Evolutionary conservation across 2,888 invertebrate genomes (phyloP).

Genomic region (Alitta virens): DNA sequence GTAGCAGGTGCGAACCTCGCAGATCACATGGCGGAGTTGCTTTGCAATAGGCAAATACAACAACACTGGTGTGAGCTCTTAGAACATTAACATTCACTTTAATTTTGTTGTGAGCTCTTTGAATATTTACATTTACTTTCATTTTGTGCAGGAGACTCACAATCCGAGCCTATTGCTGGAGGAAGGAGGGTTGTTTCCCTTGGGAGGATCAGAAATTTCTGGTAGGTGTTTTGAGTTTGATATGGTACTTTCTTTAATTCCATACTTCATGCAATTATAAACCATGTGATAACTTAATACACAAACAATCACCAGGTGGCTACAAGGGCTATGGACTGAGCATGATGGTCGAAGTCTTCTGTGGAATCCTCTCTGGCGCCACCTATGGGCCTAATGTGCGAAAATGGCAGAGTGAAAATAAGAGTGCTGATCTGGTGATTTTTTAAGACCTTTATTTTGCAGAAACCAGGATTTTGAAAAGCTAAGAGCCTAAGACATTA

Average conservation of each 20-base stretch:
- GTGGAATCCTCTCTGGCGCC: conserved; percentile 73
- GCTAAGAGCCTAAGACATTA: too few species aligned
- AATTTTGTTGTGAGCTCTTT: too few species aligned
- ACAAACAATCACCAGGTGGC: conserved; percentile 60
- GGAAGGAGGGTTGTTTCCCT: conserved; percentile 57
- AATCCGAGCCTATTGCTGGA: conserved; percentile 54
- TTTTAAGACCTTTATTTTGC: too few species aligned
- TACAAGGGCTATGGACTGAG: conserved; percentile 88
- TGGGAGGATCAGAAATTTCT: conserved; percentile 56
- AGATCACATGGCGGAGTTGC: too few species aligned
- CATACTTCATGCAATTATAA: neutral
- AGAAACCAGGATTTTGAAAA: too few species aligned
- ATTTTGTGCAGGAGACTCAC: conserved; percentile 39
- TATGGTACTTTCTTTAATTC: neutral
- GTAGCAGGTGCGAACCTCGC: too few species aligned
- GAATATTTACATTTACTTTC: too few species aligned
- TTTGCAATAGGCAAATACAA: too few species aligned
- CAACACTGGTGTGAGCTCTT: too few species aligned
- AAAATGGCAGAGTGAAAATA: conserved; percentile 69
- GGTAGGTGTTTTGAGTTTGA: neutral
- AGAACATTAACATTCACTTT: too few species aligned
- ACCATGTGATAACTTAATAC: neutral
- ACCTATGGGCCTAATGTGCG: conserved; percentile 76
- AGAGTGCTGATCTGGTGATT: conserved; percentile 68
- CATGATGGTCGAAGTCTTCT: conserved; percentile 82